Conservation (phyloP, 1,140 invertebrate species). For the Drosophila neocordata region DNA sequence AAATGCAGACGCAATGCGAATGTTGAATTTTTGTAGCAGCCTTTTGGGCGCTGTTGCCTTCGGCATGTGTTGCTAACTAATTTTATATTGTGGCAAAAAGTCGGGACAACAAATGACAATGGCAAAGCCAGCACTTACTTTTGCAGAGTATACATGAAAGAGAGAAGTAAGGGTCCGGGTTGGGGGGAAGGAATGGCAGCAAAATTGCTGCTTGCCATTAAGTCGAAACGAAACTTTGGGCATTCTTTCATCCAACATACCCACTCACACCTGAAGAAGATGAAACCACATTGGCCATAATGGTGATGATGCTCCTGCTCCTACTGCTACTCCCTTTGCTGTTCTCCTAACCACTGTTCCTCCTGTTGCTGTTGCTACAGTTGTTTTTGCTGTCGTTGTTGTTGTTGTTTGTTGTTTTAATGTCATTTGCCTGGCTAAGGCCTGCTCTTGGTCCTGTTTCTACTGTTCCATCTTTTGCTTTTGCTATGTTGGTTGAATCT, state of each 20-base stretch:
- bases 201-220: slow-evolving; percentile 54
- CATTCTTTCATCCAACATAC: not conserved
- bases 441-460: slow-evolving; percentile 15
- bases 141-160: slow-evolving; percentile 1
- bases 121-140: slow-evolving; percentile 1
- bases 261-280: slow-evolving; percentile 27
- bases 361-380: slow-evolving; percentile 25
- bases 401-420: slow-evolving; percentile 74
- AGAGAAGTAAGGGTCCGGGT: not conserved
- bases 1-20: slow-evolving; percentile 49
- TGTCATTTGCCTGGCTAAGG: slow-evolving; percentile 65
- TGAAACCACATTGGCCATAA: slow-evolving; percentile 26
- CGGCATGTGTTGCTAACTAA: slow-evolving; percentile 77
- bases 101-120: slow-evolving; percentile 15
- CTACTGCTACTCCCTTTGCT: not conserved
- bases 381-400: slow-evolving; percentile 22
- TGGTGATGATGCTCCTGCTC: slow-evolving; percentile 41
- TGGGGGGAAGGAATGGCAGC: slow-evolving; percentile 37
- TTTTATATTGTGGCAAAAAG: slow-evolving; percentile 54
- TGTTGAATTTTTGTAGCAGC: not conserved
- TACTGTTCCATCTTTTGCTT: slow-evolving; percentile 6
- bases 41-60: slow-evolving; percentile 22
- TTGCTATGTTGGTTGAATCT: slow-evolving; percentile 60
- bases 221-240: slow-evolving; percentile 62
- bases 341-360: not conserved